These are phyloP conservation scores for Papilio glaucus DNA, from an alignment of 1,140 invertebrate species.

Conservation along the genomic window DNA sequence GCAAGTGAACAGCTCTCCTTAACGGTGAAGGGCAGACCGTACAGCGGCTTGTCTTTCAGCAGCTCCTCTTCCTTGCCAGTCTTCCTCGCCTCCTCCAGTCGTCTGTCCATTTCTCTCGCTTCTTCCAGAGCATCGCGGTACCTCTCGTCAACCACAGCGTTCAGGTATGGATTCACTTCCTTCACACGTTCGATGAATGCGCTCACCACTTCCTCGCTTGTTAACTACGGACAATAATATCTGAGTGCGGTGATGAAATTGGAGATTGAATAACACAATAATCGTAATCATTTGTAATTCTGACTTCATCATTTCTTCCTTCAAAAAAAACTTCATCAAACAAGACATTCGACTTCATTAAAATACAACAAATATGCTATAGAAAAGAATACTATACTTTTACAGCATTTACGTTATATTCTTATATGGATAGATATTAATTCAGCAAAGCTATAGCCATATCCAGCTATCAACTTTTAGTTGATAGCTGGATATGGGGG, in stretches of 20 bases:
- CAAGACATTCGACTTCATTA: too few relatives aligned
- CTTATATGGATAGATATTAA: too few relatives aligned
- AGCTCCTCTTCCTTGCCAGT: constrained; percentile 59
- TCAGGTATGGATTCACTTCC: constrained; percentile 89
- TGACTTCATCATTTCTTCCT: too few relatives aligned
- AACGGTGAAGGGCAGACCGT: constrained; percentile 91
- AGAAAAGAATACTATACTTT: too few relatives aligned
- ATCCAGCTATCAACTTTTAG: too few relatives aligned
- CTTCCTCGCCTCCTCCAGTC: constrained; percentile 81
- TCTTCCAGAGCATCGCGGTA: constrained; percentile 88
- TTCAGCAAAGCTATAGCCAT: not conserved
- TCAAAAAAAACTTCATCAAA: too few relatives aligned
- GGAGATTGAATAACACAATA: too few relatives aligned
- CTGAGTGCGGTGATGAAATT: too few relatives aligned
- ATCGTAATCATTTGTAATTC: too few relatives aligned
- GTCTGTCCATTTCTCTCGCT: constrained; percentile 85
- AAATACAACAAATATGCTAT: too few relatives aligned
- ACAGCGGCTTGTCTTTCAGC: constrained; percentile 85
- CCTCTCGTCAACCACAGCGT: constrained; percentile 89
- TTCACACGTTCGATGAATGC: constrained; percentile 88
- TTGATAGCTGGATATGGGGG: not conserved
- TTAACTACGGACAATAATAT: constrained; percentile 75
- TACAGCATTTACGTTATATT: too few relatives aligned
- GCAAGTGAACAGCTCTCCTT: constrained; percentile 89
- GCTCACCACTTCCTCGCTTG: constrained; percentile 85